Percentiles rank a stretch among this genome's conserved stretches.
These are phyloP conservation scores for Pseudorhiza aurosa DNA, from an alignment of 30 jellyfish, hydroid and myxozoan species.

Conservation along the genomic window DNA sequence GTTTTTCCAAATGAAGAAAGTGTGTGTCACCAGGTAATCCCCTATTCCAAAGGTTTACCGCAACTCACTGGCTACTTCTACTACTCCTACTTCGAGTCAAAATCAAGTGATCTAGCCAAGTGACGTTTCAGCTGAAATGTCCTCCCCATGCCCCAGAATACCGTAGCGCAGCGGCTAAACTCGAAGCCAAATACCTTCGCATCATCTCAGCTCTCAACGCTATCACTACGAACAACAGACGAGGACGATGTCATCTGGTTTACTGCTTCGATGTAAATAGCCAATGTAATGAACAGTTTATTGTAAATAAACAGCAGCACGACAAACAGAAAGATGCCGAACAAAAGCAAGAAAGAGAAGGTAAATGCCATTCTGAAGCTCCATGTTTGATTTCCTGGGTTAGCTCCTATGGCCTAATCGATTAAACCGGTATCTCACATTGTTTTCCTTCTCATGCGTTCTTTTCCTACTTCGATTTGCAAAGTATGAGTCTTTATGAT, in stretches of 20 bases:
- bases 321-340: conserved; percentile 77
- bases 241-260: conserved; percentile 3
- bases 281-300: conserved; percentile 10
- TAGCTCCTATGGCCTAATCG: conserved; percentile 24
- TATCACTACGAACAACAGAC: not conserved
- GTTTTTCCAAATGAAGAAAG: no score
- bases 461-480: not conserved
- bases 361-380: conserved; percentile 49
- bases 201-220: not conserved
- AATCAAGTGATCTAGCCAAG: no score
- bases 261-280: conserved; percentile 28
- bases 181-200: conserved; percentile 17
- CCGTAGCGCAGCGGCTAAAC: conserved; percentile 15
- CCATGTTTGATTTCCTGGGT: not conserved
- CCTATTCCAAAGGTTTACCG: no score
- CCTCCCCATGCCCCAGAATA: conserved; percentile 47
- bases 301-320: not conserved
- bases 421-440: not conserved
- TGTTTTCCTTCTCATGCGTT: not conserved
- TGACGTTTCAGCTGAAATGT: no score
- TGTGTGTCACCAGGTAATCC: no score
- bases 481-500: not conserved
- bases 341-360: conserved; percentile 90
- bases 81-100: no score
- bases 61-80: no score